A percentile compares a stretch with the other conserved stretches of the same genome.
These are phyloP conservation scores for Lathamus discolor DNA, from an alignment of 2,113 vertebrate species.

Conservation along the genomic window DNA sequence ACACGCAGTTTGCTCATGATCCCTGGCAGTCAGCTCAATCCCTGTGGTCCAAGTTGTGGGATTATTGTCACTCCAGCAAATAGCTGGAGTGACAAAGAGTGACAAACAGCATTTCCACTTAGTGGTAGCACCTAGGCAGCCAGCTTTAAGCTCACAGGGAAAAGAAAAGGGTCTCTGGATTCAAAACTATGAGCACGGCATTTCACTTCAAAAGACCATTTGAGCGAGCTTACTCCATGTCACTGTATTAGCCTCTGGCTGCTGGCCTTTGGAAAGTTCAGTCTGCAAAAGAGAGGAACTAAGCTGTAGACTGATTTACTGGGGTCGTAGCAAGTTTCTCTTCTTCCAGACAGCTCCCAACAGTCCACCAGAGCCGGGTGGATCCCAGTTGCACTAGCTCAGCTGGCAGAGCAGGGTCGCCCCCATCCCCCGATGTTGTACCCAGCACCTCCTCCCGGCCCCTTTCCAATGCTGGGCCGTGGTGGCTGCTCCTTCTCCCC, in stretches of 20 bases:
- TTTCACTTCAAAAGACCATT: background rate
- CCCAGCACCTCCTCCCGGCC: rapidly evolving
- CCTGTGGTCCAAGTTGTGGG: background rate
- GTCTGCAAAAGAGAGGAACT: background rate
- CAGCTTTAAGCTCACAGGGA: background rate
- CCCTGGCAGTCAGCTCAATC: background rate
- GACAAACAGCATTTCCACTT: background rate
- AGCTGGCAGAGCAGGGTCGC: background rate
- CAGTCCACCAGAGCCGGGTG: rapidly evolving
- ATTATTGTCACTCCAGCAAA: background rate
- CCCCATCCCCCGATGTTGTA: background rate
- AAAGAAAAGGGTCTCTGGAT: background rate
- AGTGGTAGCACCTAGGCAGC: background rate
- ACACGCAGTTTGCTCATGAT: rapidly evolving
- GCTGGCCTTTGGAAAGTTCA: background rate
- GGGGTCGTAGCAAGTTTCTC: background rate
- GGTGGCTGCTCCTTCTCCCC: background rate
- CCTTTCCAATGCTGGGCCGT: rapidly evolving
- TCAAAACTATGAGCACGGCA: background rate
- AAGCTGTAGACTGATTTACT: background rate
- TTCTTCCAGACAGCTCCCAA: background rate
- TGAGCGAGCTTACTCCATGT: background rate
- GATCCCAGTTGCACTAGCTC: rapidly evolving
- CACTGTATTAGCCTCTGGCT: background rate
- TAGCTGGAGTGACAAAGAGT: background rate